Evolutionary conservation across 2,797 vertebrate genomes (phyloP).

Genomic region (Neoniphon sammara): DNA sequence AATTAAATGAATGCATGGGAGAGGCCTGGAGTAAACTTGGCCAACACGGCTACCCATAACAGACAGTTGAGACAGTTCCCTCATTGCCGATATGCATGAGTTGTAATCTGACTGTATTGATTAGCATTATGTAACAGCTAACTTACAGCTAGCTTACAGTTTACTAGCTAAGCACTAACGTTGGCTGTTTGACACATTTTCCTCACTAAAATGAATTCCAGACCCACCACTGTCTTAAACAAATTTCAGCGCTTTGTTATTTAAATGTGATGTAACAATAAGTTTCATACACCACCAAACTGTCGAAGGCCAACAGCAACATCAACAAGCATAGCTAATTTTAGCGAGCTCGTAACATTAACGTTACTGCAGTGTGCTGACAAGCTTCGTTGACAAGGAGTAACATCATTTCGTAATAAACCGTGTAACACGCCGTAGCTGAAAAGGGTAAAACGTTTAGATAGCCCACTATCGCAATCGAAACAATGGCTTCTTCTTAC

Average conservation of each 20-base stretch:
- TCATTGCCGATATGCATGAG: too few species aligned
- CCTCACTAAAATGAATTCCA: background rate
- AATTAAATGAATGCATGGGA: too few species aligned
- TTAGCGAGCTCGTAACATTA: background rate
- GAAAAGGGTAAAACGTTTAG: background rate
- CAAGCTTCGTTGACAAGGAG: slow-evolving; percentile 18
- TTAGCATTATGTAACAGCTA: slow-evolving; percentile 20
- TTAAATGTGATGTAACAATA: background rate
- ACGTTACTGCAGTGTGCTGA: background rate
- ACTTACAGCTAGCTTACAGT: background rate
- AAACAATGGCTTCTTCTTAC: background rate
- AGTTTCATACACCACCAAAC: fast-evolving
- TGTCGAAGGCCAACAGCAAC: background rate
- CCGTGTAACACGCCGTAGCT: background rate
- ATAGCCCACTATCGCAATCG: background rate
- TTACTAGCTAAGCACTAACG: background rate
- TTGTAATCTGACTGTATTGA: too few species aligned
- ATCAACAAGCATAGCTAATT: slow-evolving; percentile 5
- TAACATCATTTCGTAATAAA: background rate
- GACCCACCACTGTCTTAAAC: background rate
- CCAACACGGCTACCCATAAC: too few species aligned
- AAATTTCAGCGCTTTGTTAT: background rate
- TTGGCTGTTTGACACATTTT: too few species aligned
- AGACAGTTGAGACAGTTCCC: too few species aligned
- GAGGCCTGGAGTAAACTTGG: too few species aligned